Conservation (phyloP, 1,140 invertebrate species). For the Battus philenor region DNA sequence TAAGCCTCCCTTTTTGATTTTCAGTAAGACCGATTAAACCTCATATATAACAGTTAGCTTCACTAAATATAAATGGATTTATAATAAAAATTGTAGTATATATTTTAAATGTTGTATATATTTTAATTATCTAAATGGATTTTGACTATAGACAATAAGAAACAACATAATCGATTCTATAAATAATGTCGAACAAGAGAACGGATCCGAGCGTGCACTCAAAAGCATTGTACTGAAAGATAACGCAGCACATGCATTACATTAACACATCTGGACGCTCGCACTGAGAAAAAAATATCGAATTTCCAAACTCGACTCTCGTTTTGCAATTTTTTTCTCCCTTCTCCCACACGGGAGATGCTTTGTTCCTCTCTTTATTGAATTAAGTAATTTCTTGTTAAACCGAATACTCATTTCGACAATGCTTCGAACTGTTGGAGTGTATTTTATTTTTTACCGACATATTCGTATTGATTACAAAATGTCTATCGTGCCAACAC, state of each 20-base stretch:
- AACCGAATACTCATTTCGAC: not conserved
- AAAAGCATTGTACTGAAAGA: conserved; percentile 33
- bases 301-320: conserved; percentile 29
- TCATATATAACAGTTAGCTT: too few species aligned
- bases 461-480: too few species aligned
- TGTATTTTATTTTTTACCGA: not conserved
- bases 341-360: conserved; percentile 3
- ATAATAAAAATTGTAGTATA: too few species aligned
- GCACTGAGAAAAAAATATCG: conserved; percentile 35
- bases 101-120: too few species aligned
- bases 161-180: conserved; percentile 26
- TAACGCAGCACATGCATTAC: conserved; percentile 36
- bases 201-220: conserved; percentile 24
- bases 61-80: too few species aligned
- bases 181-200: conserved; percentile 33
- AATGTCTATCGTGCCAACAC: too few species aligned
- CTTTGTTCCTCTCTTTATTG: conserved; percentile 5
- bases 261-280: conserved; percentile 36
- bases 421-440: not conserved
- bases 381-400: conserved; percentile 2
- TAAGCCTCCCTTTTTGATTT: too few species aligned
- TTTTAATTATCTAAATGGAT: too few species aligned
- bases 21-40: too few species aligned
- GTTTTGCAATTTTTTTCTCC: conserved; percentile 33
- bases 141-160: conserved; percentile 19